Conservation (phyloP, 2,888 invertebrate genomes). For the Amphipoea oculea region DNA sequence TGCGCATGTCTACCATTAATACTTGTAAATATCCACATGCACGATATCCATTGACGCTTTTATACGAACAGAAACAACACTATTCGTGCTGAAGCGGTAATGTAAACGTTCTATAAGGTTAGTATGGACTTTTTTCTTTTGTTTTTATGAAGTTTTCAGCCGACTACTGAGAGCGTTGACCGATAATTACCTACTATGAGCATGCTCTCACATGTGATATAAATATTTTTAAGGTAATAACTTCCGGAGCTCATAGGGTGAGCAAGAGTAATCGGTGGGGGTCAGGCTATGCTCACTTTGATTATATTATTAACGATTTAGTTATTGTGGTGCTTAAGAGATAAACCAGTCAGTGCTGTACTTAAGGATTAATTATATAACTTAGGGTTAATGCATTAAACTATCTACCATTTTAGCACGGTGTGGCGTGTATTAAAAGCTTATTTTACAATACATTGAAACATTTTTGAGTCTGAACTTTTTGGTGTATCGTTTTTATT, state of each 20-base stretch:
- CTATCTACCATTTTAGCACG: neutral
- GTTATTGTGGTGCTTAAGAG: neutral
- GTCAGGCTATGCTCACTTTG: constrained; percentile 25
- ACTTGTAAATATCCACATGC: constrained; percentile 16
- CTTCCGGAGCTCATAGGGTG: constrained; percentile 34
- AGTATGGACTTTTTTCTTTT: constrained; percentile 4
- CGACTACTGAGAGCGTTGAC: constrained; percentile 63
- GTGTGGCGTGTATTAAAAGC: neutral
- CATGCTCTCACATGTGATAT: constrained; percentile 54
- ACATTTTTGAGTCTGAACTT: too few species aligned
- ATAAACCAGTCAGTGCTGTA: neutral
- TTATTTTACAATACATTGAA: neutral
- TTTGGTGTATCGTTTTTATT: too few species aligned
- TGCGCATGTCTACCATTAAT: constrained; percentile 73
- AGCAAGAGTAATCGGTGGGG: constrained; percentile 33
- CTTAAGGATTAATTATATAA: neutral
- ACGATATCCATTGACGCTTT: constrained; percentile 30
- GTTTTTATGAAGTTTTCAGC: constrained; percentile 54
- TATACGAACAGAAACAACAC: accelerated
- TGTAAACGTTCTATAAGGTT: constrained; percentile 16
- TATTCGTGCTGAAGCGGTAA: neutral
- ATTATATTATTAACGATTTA: constrained; percentile 23
- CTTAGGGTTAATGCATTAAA: neutral
- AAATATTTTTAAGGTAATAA: constrained; percentile 50
- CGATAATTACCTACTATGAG: constrained; percentile 59